Conservation (phyloP, 30 jellyfish, hydroid and myxozoan species). For the Mastigias papua region DNA sequence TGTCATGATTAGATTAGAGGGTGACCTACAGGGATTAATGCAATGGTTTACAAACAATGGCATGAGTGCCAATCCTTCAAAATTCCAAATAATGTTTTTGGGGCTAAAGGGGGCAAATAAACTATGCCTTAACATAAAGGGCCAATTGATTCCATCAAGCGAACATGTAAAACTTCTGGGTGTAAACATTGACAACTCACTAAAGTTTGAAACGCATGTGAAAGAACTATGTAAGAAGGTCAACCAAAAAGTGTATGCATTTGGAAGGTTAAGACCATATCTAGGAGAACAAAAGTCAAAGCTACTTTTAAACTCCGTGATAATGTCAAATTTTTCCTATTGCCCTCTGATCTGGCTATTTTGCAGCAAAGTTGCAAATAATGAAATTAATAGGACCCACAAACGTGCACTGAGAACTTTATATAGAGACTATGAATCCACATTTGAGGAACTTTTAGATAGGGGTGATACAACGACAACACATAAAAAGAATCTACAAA, state of each 20-base stretch:
- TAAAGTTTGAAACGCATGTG: not conserved
- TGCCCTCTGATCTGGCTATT: slow-evolving; percentile 50
- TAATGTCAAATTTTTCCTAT: slow-evolving; percentile 32
- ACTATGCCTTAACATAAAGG: slow-evolving; percentile 9
- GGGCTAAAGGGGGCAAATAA: slow-evolving; percentile 12
- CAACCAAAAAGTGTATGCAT: slow-evolving; percentile 4
- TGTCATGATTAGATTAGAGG: slow-evolving; percentile 23
- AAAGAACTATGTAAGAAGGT: not conserved
- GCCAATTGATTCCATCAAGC: slow-evolving; percentile 2
- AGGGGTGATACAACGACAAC: slow-evolving; percentile 28
- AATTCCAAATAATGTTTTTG: slow-evolving; percentile 21
- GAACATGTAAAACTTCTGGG: slow-evolving; percentile 13
- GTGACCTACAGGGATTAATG: not conserved
- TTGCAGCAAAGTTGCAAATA: slow-evolving; percentile 40
- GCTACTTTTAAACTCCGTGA: slow-evolving; percentile 15
- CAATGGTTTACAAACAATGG: slow-evolving; percentile 20
- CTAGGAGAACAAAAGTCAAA: not conserved
- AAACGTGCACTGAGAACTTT: slow-evolving; percentile 37
- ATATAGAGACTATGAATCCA: slow-evolving; percentile 42
- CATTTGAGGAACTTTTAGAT: slow-evolving; percentile 45
- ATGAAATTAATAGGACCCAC: slow-evolving; percentile 32
- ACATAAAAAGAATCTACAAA: slow-evolving; percentile 51
- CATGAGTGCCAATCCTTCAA: slow-evolving; percentile 47
- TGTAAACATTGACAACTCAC: not conserved
- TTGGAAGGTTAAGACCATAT: slow-evolving; percentile 9